These are phyloP conservation scores for Oeneis ivallda DNA, from an alignment of 2,888 invertebrate genomes.

Conservation along the genomic window DNA sequence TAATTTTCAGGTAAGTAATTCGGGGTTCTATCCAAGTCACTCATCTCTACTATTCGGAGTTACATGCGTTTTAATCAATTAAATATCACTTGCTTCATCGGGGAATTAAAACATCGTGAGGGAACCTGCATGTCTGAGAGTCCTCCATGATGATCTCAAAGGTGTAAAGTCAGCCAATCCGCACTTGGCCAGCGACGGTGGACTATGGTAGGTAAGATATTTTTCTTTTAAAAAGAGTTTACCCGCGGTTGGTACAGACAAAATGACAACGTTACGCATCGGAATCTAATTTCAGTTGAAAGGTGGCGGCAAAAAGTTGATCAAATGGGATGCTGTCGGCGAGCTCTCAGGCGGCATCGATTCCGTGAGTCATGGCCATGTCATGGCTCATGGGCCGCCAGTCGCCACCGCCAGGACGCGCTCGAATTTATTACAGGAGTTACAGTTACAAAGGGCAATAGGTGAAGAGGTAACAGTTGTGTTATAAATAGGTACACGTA, in stretches of 20 bases:
- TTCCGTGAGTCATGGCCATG: slow-evolving; percentile 76
- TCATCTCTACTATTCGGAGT: too few species aligned
- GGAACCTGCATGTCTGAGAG: too few species aligned
- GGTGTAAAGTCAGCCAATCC: too few species aligned
- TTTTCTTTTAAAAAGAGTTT: slow-evolving; percentile 19
- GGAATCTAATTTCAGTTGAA: slow-evolving; percentile 74
- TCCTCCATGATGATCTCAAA: too few species aligned
- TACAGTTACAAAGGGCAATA: slow-evolving; percentile 52
- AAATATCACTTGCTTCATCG: too few species aligned
- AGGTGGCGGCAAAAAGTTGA: slow-evolving; percentile 70
- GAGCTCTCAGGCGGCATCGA: slow-evolving; percentile 56
- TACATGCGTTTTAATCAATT: too few species aligned
- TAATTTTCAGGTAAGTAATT: too few species aligned
- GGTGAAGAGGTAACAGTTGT: slow-evolving; percentile 53
- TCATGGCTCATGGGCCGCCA: too few species aligned
- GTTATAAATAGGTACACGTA: too few species aligned
- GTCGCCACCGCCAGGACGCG: slow-evolving; percentile 51
- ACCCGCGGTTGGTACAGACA: slow-evolving; percentile 30
- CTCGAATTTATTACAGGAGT: slow-evolving; percentile 67
- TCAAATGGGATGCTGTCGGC: slow-evolving; percentile 70
- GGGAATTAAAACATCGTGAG: too few species aligned
- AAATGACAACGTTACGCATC: slow-evolving; percentile 59
- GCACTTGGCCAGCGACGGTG: too few species aligned
- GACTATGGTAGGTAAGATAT: neutral
- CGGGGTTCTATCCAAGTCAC: too few species aligned